A percentile compares a stretch with the other conserved stretches of the same genome.
Evolutionary conservation across 2,113 vertebrate genomes (phyloP).

Genomic region (Regulus satrapa): DNA sequence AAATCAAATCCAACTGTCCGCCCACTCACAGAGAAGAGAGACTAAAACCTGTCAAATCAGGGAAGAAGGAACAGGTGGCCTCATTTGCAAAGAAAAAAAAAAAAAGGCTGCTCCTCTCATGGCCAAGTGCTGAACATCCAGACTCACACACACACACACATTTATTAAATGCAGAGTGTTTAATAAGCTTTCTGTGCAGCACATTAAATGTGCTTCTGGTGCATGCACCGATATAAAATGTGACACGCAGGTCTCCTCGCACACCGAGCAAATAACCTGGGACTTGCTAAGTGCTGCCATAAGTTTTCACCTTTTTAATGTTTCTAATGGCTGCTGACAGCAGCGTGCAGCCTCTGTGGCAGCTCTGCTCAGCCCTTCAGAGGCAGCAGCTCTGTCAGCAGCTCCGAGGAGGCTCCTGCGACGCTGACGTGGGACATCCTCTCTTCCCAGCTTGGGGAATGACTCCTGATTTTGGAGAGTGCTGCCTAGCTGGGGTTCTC

Average conservation of each 20-base stretch:
- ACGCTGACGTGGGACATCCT: rapidly evolving
- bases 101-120: background rate
- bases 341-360: background rate
- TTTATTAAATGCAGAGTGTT: background rate
- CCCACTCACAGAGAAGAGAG: conserved; percentile 54
- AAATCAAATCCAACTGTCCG: conserved; percentile 62
- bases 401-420: background rate
- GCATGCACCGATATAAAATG: background rate
- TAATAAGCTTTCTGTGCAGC: background rate
- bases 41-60: conserved; percentile 58
- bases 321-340: background rate
- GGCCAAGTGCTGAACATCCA: background rate
- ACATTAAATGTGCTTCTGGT: background rate
- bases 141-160: background rate
- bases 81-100: conserved; percentile 31
- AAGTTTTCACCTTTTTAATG: background rate
- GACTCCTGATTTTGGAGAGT: background rate
- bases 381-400: background rate
- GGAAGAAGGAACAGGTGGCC: conserved; percentile 57
- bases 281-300: background rate
- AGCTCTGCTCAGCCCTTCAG: background rate
- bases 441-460: background rate
- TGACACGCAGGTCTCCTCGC: background rate
- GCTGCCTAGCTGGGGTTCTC: background rate
- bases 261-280: background rate